Percentiles rank a stretch among this genome's conserved stretches.
phyloP scores from a whole-genome alignment of 1,140 invertebrate genomes.

The Neodiprion virginianus region DNA sequence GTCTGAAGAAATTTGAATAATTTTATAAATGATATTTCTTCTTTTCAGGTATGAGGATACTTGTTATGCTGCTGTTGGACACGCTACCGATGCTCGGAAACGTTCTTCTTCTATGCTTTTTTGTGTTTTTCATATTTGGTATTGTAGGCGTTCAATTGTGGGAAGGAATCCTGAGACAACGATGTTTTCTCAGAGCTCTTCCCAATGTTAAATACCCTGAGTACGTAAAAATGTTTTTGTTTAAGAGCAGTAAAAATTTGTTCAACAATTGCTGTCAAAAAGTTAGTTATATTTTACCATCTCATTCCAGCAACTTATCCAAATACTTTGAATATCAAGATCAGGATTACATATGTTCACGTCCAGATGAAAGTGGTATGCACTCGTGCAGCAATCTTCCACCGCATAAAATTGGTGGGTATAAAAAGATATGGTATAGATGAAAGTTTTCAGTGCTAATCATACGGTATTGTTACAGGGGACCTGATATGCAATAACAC shows the following conservation, averaged over 20 bases:
- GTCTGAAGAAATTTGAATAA: no score
- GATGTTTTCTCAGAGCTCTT: conserved; percentile 83
- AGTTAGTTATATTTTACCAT: no score
- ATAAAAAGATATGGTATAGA: background rate
- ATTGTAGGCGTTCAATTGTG: conserved; percentile 99
- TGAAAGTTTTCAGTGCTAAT: conserved; percentile 6
- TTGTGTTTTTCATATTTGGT: conserved; percentile 99
- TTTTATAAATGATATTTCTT: conserved; percentile 20
- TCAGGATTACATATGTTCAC: conserved; percentile 97
- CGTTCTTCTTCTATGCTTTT: conserved; percentile 97
- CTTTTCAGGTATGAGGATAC: conserved; percentile 91
- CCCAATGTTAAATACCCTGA: conserved; percentile 74
- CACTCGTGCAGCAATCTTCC: conserved; percentile 90
- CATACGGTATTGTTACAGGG: conserved; percentile 44
- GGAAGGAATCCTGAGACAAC: conserved; percentile 94
- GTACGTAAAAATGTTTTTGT: conserved; percentile 65
- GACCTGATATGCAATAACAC: conserved; percentile 67
- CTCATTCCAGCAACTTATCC: conserved; percentile 66
- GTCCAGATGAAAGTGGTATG: conserved; percentile 93
- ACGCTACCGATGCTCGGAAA: conserved; percentile 99
- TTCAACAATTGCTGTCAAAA: no score
- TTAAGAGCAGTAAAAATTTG: no score
- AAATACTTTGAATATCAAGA: conserved; percentile 87
- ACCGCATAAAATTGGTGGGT: conserved; percentile 65
- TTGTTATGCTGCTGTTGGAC: conserved; percentile 98